Evolutionary conservation across 2,113 vertebrate genomes (phyloP), one percentile per base, ranked within the genome.

Genomic region (Mirza zaza): DNA sequence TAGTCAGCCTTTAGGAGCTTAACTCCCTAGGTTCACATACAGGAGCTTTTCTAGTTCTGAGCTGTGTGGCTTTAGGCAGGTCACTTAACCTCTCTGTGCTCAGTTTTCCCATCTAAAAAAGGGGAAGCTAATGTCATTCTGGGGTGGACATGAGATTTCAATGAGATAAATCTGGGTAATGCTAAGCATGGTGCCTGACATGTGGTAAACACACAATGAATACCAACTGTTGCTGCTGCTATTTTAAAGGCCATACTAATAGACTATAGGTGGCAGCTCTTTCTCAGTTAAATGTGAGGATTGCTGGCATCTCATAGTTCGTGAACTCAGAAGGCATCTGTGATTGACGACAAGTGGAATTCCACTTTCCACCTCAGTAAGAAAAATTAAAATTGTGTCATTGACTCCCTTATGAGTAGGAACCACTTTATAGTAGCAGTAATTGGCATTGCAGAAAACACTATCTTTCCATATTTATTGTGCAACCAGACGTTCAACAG

Each of bases 1-100:
- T 85, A 42, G 6, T 85, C 36, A 55, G 45, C 13, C 1, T 57
- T n/a, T 68, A 90, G 61, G 63, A 90, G 39, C 32, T 67, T 42
- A 12, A 36, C 76, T 84, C n/a, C 82, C 80, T 55, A 32, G 27
- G 34, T 57, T 95, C 55, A 91, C 39, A 39, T 52, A 45, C 50
- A 94, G 21, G 18, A 34, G 23, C 48, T 68, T 1, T 29, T 92
- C n/a, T 10, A 21, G 68, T 84, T 81, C n/a, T 63, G 39, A 92
- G 48, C 94, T 95, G 23, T 96, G 87, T 89, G 77, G 25, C 45
- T 85, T 75, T 59, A 48, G 75, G 61, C 61, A 79, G 70, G 50
- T 77, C 79, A 71, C 45, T 87, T 57, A 55, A 75, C 29, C 67
- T 92, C 50, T 94, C 59, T 87, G 52, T 82, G 81, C 82, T 68